Conservation (phyloP, 2,797 vertebrate genomes). For the Darevskia nairensis region DNA sequence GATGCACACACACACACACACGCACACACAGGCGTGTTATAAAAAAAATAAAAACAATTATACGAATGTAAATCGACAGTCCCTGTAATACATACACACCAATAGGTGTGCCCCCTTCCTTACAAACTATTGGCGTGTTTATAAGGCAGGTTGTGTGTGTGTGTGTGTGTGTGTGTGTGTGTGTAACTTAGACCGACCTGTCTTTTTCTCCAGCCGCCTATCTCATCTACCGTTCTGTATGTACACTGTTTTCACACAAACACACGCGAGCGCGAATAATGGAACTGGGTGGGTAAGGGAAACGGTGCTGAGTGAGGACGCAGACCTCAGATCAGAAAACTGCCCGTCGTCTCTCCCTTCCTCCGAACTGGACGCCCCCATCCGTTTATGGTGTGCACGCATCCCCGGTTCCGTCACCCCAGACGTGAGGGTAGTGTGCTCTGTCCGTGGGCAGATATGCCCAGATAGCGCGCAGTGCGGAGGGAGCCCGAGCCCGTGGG, state of each 20-base stretch:
- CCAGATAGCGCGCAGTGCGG: not conserved
- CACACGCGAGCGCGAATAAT: not conserved
- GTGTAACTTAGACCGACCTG: too few relatives aligned
- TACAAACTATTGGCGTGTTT: not conserved
- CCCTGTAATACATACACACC: not conserved
- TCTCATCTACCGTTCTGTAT: not conserved
- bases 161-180: not conserved
- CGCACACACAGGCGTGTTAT: too few relatives aligned
- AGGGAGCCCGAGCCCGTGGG: too few relatives aligned
- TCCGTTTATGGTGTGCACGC: not conserved
- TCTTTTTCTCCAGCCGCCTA: not conserved
- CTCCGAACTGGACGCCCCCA: not conserved
- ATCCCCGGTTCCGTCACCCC: too few relatives aligned
- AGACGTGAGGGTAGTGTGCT: not conserved
- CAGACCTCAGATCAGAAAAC: not conserved
- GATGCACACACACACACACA: too few relatives aligned
- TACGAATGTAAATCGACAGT: too few relatives aligned
- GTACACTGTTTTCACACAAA: not conserved
- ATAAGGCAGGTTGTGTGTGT: too few relatives aligned
- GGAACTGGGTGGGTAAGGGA: not conserved
- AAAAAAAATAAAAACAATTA: too few relatives aligned
- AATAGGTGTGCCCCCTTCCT: not conserved
- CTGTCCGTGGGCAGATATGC: not conserved
- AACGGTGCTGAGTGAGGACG: not conserved
- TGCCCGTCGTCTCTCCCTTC: not conserved